Evolutionary conservation across 2,797 vertebrate genomes (phyloP).

Genomic region (Borostomias antarcticus): DNA sequence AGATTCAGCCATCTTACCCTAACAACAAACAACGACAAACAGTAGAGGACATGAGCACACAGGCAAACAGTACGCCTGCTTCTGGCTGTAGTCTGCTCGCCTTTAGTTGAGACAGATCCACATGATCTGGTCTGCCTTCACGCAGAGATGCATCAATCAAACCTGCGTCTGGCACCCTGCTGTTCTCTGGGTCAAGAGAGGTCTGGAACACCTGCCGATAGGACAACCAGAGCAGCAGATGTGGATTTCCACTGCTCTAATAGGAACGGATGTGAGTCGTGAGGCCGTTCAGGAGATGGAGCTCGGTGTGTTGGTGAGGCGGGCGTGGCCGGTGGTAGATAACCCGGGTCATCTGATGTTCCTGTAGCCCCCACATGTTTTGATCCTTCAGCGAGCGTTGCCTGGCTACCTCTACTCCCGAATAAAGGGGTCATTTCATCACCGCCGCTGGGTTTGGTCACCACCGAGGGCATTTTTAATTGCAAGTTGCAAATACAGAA

Average conservation of each 20-base stretch:
- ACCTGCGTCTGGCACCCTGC: neutral
- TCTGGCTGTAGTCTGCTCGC: neutral
- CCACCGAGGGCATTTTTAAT: constrained; percentile 7
- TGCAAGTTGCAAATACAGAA: constrained; percentile 23
- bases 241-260: constrained; percentile 10
- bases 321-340: constrained; percentile 21
- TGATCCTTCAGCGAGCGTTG: constrained; percentile 28
- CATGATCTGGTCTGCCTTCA: neutral
- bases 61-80: neutral
- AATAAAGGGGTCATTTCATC: constrained; percentile 38
- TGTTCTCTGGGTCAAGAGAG: constrained; percentile 2
- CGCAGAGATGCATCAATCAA: constrained; percentile 16
- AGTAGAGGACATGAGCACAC: neutral
- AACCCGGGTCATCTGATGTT: constrained; percentile 21
- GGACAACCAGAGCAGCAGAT: neutral
- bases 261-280: constrained; percentile 26
- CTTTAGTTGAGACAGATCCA: neutral
- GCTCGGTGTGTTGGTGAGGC: neutral
- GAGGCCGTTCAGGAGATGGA: constrained; percentile 18
- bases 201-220: constrained; percentile 9
- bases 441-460: constrained; percentile 20
- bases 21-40: neutral
- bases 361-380: constrained; percentile 16
- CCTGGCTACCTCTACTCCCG: constrained; percentile 42
- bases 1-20: too few relatives aligned